Evolutionary conservation across 2,113 vertebrate genomes (phyloP), one percentile per base, ranked within the genome.

Genomic region (Plecturocebus donacophilus): DNA sequence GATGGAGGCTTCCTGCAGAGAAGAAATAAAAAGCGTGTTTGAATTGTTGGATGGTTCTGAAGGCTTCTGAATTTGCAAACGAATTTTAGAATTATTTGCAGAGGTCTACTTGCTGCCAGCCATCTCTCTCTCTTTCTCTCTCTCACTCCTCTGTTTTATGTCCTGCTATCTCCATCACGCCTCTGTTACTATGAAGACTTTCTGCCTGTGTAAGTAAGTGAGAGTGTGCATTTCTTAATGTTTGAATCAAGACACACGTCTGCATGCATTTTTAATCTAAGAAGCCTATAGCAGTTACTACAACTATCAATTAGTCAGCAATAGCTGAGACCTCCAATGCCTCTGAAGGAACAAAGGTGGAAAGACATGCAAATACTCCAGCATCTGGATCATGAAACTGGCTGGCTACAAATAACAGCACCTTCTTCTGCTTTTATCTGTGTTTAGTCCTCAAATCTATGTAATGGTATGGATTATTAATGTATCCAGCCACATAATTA

Each of bases 221-320:
- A 98, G 96, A 97, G 97, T 98, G 96, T 95, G 86, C 84, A 73
- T 98, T 97, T 96, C 98, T 98, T 97, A 97, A 97, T 98, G 98
- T 98, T 98, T 96, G 98, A 97, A 98, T 98, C 96, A 85, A 98
- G 98, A 98, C 97, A 96, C 97, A 97, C 88, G 95, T 98, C 98
- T 98, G 98, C 98, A 97, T 98, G 98, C 98, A 98, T 98, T 98
- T 98, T 98, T 98, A 98, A 98, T 97, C 95, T 79, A 95, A 98
- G 98, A 94, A 98, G 98, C 98, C 98, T 98, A 97, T 95, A 98
- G 98, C 97, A 54, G 97, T 97, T 98, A 98, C 98, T 96, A 98
- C 98, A 98, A 98, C 98, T 98, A 98, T 98, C 98, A 98, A 97
- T 99, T 98, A 98, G 98, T 98, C 98, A 98, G 98, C 98, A 98